Conservation (phyloP, 2,113 vertebrate genomes). For the Emydura subglobosa region DNA sequence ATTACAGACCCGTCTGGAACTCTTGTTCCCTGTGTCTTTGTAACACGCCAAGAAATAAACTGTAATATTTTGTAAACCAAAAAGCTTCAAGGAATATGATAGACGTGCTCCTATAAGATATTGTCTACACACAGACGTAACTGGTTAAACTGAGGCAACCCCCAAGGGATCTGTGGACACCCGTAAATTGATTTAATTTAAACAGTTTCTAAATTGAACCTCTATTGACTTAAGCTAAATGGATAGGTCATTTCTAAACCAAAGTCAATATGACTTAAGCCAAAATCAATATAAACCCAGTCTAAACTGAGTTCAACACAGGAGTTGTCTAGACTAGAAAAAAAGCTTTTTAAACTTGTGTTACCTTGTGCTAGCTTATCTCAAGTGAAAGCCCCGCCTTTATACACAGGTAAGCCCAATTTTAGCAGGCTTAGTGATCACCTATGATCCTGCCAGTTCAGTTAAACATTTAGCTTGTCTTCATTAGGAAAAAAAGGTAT, state of each 20-base stretch:
- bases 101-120: neutral
- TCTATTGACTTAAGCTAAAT: constrained; percentile 70
- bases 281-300: constrained; percentile 72
- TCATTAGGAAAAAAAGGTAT: neutral
- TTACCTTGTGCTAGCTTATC: neutral
- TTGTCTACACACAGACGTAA: neutral
- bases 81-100: neutral
- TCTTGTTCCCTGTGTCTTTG: neutral
- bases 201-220: constrained; percentile 49
- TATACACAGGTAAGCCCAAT: neutral
- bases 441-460: neutral
- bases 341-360: neutral
- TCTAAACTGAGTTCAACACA: constrained; percentile 64
- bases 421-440: neutral
- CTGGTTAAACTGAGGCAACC: neutral
- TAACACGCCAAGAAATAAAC: neutral
- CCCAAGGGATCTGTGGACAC: neutral
- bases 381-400: neutral
- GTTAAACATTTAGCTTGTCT: neutral
- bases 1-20: neutral
- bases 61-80: neutral
- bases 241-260: constrained; percentile 71
- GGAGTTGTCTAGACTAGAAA: constrained; percentile 12
- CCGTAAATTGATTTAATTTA: neutral
- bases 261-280: constrained; percentile 74